Base-by-base conservation (phyloP, 2,113 vertebrate species). In the Vimba vimba region DNA sequence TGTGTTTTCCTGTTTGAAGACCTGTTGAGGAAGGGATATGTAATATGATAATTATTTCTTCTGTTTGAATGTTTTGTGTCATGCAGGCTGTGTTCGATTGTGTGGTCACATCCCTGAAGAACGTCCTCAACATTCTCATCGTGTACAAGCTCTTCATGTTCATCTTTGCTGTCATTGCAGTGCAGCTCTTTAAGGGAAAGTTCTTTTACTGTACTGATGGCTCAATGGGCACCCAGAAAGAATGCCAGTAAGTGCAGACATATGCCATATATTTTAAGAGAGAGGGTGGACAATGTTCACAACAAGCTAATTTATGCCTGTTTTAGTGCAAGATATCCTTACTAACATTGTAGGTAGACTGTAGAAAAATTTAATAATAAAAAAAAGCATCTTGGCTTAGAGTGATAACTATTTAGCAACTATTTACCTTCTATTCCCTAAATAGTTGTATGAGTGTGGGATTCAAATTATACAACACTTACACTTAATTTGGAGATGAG, bases 141-240 rank as follows among this genome's bases (percentile, higher is more conserved):
- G 98, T 99, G 87, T 99, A 99, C 94, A 97, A 99, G 93, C 98
- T 99, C 94, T 99, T 99, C 94, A 99, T 99, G 98, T 99, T 99
- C 94, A 99, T 99, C 93, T 99, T 99, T 7, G 98, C 98, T 1
- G 98, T 99, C 91, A 99, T 99, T 2, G 98, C 98, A 0, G 98
- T 99, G 69, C 98, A 99, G 92, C 97, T 99, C 75, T 99, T 99
- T 94, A 99, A 99, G 92, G 98, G 98, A 66, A 98, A 97, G 92
- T 99, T 99, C 92, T 99, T 99, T 92, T 99, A 98, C 85, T 99
- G 98, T 90, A 99, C 96, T 0, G 98, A 99, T 94, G 97, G 96
- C 88, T 99, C 97, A 64, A 99, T 99, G 94, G 97, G 98, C 89
- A 95, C 97, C 0, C 96, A 99, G 92, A 98, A 99, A 87, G 97